phyloP scores from a whole-genome alignment of 2,797 vertebrate genomes.

The Tragelaphus eurycerus region DNA sequence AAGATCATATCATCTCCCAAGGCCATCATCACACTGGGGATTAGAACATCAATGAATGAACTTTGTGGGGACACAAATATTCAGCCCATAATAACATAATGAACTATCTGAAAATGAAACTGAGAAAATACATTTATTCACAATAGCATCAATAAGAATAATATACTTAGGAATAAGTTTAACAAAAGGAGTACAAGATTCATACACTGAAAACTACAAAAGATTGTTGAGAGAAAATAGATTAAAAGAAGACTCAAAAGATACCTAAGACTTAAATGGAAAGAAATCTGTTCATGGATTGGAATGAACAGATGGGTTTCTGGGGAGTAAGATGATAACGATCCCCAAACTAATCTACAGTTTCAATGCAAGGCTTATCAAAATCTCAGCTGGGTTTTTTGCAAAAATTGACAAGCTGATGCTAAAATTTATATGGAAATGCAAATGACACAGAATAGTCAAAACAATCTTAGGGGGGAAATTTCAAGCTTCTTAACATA shows the following conservation, averaged over 20 bases:
- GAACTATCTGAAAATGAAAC: neutral
- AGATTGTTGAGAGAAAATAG: conserved; percentile 6
- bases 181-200: neutral
- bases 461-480: neutral
- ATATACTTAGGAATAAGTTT: neutral
- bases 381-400: neutral
- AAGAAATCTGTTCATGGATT: neutral
- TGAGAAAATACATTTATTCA: neutral
- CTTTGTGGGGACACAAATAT: neutral
- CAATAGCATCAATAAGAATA: neutral
- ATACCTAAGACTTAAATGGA: neutral
- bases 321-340: neutral
- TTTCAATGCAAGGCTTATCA: neutral
- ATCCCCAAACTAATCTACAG: neutral
- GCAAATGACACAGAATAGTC: neutral
- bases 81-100: neutral
- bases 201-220: neutral
- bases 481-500: neutral
- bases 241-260: conserved; percentile 21
- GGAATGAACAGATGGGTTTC: neutral
- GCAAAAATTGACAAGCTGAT: neutral
- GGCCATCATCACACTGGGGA: neutral
- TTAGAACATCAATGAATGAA: neutral
- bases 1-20: neutral
- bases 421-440: conserved; percentile 20